These are phyloP conservation scores for Pararge aegeria DNA, from an alignment of 1,140 invertebrate species.

Conservation along the genomic window DNA sequence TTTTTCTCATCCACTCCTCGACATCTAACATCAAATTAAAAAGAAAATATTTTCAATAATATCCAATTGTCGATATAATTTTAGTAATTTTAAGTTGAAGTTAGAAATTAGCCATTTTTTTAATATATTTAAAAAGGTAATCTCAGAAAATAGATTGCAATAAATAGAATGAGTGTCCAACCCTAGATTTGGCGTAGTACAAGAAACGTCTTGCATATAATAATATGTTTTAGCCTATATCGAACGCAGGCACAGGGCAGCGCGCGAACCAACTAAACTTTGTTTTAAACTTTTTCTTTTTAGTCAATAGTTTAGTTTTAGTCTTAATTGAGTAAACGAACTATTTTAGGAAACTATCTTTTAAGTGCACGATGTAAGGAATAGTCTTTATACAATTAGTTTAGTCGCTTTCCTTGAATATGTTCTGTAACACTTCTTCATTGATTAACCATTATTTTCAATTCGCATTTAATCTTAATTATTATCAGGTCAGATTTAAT, in stretches of 20 bases:
- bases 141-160: constrained; percentile 1
- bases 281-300: background rate
- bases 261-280: constrained; percentile 17
- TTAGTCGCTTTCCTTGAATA: too few relatives aligned
- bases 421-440: too few relatives aligned
- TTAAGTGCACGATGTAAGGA: too few relatives aligned
- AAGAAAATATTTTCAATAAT: background rate
- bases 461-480: too few relatives aligned
- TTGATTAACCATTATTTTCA: too few relatives aligned
- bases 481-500: too few relatives aligned
- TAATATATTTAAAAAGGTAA: background rate
- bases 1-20: too few relatives aligned
- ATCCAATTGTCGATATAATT: background rate
- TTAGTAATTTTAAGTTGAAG: background rate
- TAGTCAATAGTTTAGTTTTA: background rate
- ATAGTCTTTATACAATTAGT: too few relatives aligned
- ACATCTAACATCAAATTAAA: too few relatives aligned
- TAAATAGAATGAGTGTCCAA: constrained; percentile 35
- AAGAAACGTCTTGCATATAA: constrained; percentile 79
- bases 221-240: constrained; percentile 80
- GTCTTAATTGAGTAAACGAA: background rate
- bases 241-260: constrained; percentile 46
- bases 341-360: background rate
- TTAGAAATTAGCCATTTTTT: too few relatives aligned
- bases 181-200: constrained; percentile 75